Base-by-base conservation (phyloP, 2,888 invertebrate species). In the Pilophorus perplexus region DNA sequence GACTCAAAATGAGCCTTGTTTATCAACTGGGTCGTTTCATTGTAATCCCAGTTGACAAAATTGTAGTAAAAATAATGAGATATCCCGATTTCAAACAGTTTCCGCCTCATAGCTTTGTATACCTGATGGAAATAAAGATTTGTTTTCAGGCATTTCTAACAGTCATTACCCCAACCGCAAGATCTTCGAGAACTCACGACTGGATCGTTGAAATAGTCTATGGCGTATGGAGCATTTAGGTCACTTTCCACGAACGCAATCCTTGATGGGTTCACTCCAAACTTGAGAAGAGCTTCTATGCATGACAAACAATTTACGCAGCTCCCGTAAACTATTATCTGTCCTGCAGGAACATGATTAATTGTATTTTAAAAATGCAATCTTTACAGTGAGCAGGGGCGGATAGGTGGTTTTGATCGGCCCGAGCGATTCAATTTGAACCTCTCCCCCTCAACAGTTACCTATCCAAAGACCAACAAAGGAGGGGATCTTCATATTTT, bases 301-400 rank as follows among this genome's bases (percentile, higher is more conserved):
- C 88, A 85, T 71, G 84, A 83, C 73, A 84, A 86, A 0, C 85
- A 82, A 71, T 87, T 82, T 52, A 89, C 75, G 28, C 80, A 81
- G 16, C 81, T 78, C 0, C 90, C 90, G 73, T 89, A 89, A 0
- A 90, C 82, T 1, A 90, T 75, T 4, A 86, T 75, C 18, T 67
- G 71, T 44, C 72, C 75, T 75, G 42, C 3, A 28, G 6, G 33
- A 33, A 33, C 33, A 8, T 33, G 33, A 33, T 12, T n/a, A n/a
- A n/a, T n/a, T n/a, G n/a, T n/a, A n/a, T n/a, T n/a, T n/a, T n/a
- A n/a, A n/a, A n/a, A n/a, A n/a, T n/a, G n/a, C n/a, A n/a, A n/a
- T n/a, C n/a, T n/a, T n/a, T n/a, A n/a, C n/a, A n/a, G n/a, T n/a
- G n/a, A n/a, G n/a, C n/a, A n/a, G n/a, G n/a, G n/a, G n/a, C n/a